These are phyloP conservation scores for Folsomia manolachei DNA, from an alignment of 2,888 invertebrate species.

Conservation along the genomic window DNA sequence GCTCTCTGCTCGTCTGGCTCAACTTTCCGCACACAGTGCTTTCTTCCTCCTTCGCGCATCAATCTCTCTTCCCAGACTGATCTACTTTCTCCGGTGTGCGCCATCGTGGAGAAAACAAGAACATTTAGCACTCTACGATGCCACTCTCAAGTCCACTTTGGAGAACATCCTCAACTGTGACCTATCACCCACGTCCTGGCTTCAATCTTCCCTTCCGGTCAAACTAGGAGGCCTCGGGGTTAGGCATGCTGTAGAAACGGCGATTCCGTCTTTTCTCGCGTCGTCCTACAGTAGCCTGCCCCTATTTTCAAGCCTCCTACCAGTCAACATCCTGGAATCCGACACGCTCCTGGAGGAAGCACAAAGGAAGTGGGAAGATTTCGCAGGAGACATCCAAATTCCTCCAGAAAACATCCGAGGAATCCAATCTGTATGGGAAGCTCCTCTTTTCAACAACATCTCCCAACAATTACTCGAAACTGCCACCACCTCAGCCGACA, in stretches of 20 bases:
- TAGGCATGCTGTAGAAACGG: too few species aligned
- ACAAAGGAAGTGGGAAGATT: too few species aligned
- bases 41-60: slow-evolving; percentile 4
- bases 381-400: too few species aligned
- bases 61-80: slow-evolving; percentile 12
- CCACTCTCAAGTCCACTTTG: neutral
- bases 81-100: slow-evolving; percentile 10
- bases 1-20: neutral
- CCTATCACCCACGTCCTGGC: neutral
- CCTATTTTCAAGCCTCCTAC: too few species aligned
- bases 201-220: slow-evolving; percentile 12
- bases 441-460: too few species aligned
- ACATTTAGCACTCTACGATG: neutral
- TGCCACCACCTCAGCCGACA: too few species aligned
- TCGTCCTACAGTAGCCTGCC: neutral
- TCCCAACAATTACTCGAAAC: too few species aligned
- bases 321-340: too few species aligned
- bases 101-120: slow-evolving; percentile 1
- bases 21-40: neutral
- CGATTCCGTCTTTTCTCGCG: slow-evolving; percentile 9
- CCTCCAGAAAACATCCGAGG: too few species aligned
- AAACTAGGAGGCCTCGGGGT: slow-evolving; percentile 5
- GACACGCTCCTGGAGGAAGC: too few species aligned
- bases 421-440: too few species aligned
- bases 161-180: slow-evolving; percentile 10